Conservation (phyloP, 2,888 invertebrate genomes). For the Halocaridina rubra region DNA sequence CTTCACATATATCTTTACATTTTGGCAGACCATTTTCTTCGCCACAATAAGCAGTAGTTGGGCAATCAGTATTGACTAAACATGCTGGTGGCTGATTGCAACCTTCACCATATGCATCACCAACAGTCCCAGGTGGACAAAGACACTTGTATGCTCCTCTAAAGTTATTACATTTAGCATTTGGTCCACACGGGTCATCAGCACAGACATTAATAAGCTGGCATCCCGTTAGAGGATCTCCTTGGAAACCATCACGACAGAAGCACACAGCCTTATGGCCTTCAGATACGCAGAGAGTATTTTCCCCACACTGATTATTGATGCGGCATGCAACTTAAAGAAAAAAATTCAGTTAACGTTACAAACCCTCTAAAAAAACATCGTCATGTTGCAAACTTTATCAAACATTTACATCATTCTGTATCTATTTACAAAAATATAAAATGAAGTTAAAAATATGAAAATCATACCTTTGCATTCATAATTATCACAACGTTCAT, state of each 20-base stretch:
- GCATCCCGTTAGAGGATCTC: conserved; percentile 80
- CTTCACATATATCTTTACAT: conserved; percentile 86
- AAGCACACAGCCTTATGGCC: conserved; percentile 82
- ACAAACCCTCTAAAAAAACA: neutral
- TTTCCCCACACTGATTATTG: conserved; percentile 85
- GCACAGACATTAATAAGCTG: conserved; percentile 82
- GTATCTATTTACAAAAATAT: neutral
- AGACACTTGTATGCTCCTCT: conserved; percentile 83
- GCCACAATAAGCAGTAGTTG: conserved; percentile 81
- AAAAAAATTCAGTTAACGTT: neutral
- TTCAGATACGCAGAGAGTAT: conserved; percentile 87
- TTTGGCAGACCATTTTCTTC: conserved; percentile 79
- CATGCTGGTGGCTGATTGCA: conserved; percentile 87
- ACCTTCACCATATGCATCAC: conserved; percentile 86
- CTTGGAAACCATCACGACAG: conserved; percentile 87
- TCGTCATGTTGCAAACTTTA: neutral
- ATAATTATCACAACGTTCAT: conserved; percentile 84
- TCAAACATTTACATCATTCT: too few relatives aligned
- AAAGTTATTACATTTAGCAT: conserved; percentile 83
- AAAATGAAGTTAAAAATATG: neutral
- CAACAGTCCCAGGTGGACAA: conserved; percentile 83
- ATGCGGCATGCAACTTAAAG: conserved; percentile 82
- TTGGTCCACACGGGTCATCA: conserved; percentile 82
- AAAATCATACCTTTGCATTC: conserved; percentile 74
- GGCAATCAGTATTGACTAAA: conserved; percentile 82